These are phyloP conservation scores for Centruroides sculpturatus DNA, from an alignment of 1,140 invertebrate species.

Conservation along the genomic window DNA sequence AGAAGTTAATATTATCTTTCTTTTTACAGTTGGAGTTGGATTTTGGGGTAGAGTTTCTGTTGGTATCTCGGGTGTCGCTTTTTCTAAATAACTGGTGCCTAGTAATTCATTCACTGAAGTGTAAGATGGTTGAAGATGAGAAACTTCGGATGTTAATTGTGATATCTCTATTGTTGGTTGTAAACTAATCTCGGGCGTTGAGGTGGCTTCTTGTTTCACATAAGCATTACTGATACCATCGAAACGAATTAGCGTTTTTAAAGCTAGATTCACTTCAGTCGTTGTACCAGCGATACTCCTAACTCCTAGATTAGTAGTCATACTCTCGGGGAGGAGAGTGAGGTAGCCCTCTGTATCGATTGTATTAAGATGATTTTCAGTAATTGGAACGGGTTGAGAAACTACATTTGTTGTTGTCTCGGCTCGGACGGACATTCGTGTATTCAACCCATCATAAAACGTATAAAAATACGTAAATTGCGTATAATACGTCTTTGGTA, in stretches of 20 bases:
- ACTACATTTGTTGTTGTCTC: conserved; percentile 15
- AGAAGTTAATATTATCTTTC: background rate
- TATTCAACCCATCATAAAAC: conserved; percentile 16
- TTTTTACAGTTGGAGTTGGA: too few relatives aligned
- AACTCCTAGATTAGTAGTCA: conserved; percentile 22
- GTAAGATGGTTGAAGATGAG: conserved; percentile 8
- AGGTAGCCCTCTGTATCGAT: conserved; percentile 20
- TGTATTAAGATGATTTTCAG: conserved; percentile 8
- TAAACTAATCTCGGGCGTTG: background rate
- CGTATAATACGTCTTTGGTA: conserved; percentile 15
- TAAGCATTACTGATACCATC: conserved; percentile 17
- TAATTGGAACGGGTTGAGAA: conserved; percentile 1
- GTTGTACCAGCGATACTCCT: conserved; percentile 23
- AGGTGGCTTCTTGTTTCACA: background rate
- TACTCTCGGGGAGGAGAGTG: conserved; percentile 17
- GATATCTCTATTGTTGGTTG: background rate
- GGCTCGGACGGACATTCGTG: conserved; percentile 12
- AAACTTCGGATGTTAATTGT: too few relatives aligned
- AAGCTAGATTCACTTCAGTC: conserved; percentile 25
- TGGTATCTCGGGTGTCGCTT: background rate
- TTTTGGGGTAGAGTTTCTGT: background rate
- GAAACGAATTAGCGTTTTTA: conserved; percentile 23
- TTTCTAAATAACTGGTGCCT: background rate
- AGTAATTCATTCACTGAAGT: conserved; percentile 5
- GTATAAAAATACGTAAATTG: conserved; percentile 20